Percentiles rank a stretch among this genome's conserved stretches.
Evolutionary conservation across 2,888 invertebrate species (phyloP).

Genomic region (Cephonodes hylas): DNA sequence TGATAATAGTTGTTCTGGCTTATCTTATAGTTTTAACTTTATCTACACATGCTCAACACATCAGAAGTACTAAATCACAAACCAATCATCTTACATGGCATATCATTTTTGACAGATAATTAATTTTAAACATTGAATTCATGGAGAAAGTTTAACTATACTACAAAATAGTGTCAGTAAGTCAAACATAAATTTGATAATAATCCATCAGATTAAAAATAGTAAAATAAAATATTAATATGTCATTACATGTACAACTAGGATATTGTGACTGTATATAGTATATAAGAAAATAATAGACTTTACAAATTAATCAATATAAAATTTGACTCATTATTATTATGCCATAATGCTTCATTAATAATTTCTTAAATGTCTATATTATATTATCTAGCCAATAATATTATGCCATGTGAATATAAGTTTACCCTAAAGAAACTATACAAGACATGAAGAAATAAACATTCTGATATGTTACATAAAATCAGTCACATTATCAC

Average conservation of each 20-base stretch:
- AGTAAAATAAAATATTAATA: too few species aligned
- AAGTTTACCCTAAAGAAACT: neutral
- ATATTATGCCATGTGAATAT: conserved; percentile 15
- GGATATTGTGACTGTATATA: too few species aligned
- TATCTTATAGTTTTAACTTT: neutral
- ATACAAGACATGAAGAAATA: conserved; percentile 10
- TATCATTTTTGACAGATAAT: conserved; percentile 6
- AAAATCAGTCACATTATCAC: conserved; percentile 48
- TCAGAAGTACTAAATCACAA: neutral
- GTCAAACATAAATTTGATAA: neutral
- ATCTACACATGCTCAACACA: neutral
- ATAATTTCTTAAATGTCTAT: neutral
- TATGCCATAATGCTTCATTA: neutral
- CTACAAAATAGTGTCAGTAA: neutral
- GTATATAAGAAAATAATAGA: too few species aligned
- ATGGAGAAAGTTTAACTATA: neutral
- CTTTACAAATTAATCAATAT: neutral
- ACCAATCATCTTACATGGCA: neutral
- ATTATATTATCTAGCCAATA: conserved; percentile 27
- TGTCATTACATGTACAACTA: too few species aligned
- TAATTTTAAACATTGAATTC: neutral
- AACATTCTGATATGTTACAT: conserved; percentile 40
- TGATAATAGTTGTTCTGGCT: neutral
- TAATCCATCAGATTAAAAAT: too few species aligned
- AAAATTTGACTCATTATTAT: too few species aligned